Evolutionary conservation across 2,888 invertebrate genomes (phyloP).

Genomic region (Papilio demoleus): DNA sequence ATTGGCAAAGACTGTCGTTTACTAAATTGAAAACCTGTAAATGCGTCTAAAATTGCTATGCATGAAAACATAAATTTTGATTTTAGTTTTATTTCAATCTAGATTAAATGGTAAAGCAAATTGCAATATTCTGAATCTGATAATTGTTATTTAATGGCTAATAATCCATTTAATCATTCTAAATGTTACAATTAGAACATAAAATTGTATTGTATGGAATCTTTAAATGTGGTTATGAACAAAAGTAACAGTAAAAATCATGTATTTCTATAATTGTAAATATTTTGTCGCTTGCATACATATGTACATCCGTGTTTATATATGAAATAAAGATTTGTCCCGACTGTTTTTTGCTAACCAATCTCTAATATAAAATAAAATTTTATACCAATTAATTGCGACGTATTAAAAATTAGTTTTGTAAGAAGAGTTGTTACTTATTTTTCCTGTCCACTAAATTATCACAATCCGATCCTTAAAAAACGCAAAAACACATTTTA

Average conservation of each 20-base stretch:
- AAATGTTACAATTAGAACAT: neutral
- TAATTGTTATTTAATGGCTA: no score
- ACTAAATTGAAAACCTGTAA: neutral
- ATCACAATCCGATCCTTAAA: neutral
- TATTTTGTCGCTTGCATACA: slow-evolving; percentile 24
- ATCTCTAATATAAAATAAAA: slow-evolving; percentile 27
- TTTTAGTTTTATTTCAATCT: no score
- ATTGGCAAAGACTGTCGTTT: neutral
- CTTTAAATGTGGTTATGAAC: neutral
- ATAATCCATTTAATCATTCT: neutral
- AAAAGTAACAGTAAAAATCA: neutral
- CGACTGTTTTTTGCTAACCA: slow-evolving; percentile 27
- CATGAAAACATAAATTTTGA: no score
- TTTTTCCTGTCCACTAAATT: neutral
- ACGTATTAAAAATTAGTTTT: slow-evolving; percentile 48
- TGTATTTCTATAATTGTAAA: slow-evolving; percentile 28
- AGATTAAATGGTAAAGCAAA: no score
- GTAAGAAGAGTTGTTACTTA: slow-evolving; percentile 6
- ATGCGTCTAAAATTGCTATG: neutral
- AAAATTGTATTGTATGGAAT: neutral
- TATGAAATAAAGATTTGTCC: slow-evolving; percentile 12
- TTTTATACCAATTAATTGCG: slow-evolving; percentile 51
- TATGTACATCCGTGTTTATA: slow-evolving; percentile 24
- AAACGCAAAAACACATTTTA: neutral
- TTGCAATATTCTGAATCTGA: neutral